Evolutionary conservation across 2,113 vertebrate species (phyloP).

Genomic region (Conger conger): DNA sequence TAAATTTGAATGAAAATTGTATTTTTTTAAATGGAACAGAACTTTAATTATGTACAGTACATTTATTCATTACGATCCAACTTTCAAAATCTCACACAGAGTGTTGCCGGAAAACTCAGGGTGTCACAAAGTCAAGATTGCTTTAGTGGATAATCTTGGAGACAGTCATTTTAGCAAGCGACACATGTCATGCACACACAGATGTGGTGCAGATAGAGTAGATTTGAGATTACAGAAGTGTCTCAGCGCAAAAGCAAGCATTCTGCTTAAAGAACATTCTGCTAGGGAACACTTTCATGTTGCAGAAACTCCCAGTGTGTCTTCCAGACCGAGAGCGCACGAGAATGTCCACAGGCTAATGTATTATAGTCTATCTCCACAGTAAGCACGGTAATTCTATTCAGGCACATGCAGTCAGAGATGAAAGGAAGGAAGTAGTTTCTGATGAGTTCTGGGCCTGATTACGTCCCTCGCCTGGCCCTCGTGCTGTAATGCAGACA

Average conservation of each 20-base stretch:
- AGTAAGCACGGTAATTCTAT: slow-evolving; percentile 24
- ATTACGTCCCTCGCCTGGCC: slow-evolving; percentile 18
- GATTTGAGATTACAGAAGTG: not conserved
- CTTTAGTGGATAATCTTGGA: not conserved
- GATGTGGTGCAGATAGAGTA: not conserved
- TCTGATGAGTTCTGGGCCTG: slow-evolving; percentile 31
- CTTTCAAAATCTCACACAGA: too few relatives aligned
- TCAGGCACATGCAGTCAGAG: slow-evolving; percentile 4
- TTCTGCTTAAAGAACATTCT: slow-evolving; percentile 8
- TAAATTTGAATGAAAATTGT: too few relatives aligned
- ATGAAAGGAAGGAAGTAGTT: slow-evolving; percentile 20
- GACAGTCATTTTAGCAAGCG: not conserved
- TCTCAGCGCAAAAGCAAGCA: not conserved
- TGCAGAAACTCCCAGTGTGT: slow-evolving; percentile 9
- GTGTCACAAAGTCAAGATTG: too few relatives aligned
- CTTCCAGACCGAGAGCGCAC: not conserved
- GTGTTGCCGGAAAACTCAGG: too few relatives aligned
- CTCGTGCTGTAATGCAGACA: not conserved
- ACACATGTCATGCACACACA: not conserved
- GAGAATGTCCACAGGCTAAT: slow-evolving; percentile 11
- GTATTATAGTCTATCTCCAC: slow-evolving; percentile 19
- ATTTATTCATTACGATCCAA: too few relatives aligned
- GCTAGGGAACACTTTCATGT: slow-evolving; percentile 5
- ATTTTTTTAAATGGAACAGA: too few relatives aligned
- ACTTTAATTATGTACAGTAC: too few relatives aligned